phyloP scores from a whole-genome alignment of 1,140 invertebrate genomes.

The Xylocopa sonorina region DNA sequence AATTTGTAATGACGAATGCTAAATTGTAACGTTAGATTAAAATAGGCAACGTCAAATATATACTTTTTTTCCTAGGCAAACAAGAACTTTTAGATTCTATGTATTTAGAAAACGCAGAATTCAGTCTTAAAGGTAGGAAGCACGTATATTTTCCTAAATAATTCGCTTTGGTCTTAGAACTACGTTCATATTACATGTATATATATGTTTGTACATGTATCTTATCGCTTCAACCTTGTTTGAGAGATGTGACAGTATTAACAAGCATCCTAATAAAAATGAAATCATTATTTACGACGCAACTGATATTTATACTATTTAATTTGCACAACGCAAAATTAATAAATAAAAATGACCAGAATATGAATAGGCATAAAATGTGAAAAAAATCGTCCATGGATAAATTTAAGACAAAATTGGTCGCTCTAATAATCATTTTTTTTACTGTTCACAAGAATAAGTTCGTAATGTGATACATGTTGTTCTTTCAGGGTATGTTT shows the following conservation, averaged over 20 bases:
- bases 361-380: constrained; percentile 9
- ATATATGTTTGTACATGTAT: constrained; percentile 34
- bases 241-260: constrained; percentile 25
- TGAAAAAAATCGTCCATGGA: constrained; percentile 9
- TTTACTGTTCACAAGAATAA: constrained; percentile 39
- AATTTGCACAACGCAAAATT: constrained; percentile 32
- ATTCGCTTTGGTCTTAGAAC: constrained; percentile 48
- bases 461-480: constrained; percentile 17
- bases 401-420: constrained; percentile 32
- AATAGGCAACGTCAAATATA: constrained; percentile 14
- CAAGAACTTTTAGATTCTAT: constrained; percentile 41
- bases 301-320: constrained; percentile 10
- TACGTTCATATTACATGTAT: constrained; percentile 37
- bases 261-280: constrained; percentile 29
- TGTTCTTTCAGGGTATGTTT: constrained; percentile 14
- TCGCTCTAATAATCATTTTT: constrained; percentile 26
- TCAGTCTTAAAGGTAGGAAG: constrained; percentile 61
- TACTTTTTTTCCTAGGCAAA: constrained; percentile 16
- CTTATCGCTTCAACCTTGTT: constrained; percentile 8
- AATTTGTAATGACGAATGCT: constrained; percentile 14
- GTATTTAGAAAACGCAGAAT: constrained; percentile 55
- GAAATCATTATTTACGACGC: constrained; percentile 28
- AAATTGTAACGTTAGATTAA: constrained; percentile 14
- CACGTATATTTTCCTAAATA: constrained; percentile 49
- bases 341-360: constrained; percentile 48